Conservation (phyloP, 53 echinoderm and acorn worm species). For the Mesocentrotus franciscanus region DNA sequence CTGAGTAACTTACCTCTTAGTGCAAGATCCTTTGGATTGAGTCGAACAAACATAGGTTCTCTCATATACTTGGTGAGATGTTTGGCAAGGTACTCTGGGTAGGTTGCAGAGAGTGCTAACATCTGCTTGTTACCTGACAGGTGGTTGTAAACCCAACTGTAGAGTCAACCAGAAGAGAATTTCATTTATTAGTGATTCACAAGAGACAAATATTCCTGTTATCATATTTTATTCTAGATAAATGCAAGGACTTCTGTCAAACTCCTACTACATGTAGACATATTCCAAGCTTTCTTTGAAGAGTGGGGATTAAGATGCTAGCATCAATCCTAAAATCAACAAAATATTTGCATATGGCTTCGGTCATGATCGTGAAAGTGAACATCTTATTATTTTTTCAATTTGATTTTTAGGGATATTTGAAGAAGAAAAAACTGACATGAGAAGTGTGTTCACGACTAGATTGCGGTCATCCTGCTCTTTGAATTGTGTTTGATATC, state of each 20-base stretch:
- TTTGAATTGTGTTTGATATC: background rate
- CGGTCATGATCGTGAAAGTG: too few species aligned
- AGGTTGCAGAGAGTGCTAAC: conserved; percentile 96
- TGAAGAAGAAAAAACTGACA: too few species aligned
- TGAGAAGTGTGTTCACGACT: background rate
- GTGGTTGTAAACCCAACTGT: conserved; percentile 92
- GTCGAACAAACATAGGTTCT: conserved; percentile 94
- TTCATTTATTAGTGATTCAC: background rate
- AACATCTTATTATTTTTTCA: too few species aligned
- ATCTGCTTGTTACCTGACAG: conserved; percentile 97
- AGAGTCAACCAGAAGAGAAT: background rate
- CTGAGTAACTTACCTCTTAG: conserved; percentile 77
- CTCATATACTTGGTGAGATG: conserved; percentile 97
- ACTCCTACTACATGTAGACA: background rate
- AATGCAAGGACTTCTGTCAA: background rate
- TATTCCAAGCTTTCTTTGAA: background rate
- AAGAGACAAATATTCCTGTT: background rate
- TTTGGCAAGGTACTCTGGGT: conserved; percentile 94
- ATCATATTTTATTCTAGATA: background rate
- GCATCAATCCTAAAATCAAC: background rate
- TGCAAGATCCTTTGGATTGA: conserved; percentile 87
- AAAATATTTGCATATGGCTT: too few species aligned
- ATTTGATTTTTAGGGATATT: too few species aligned
- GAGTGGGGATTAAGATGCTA: background rate
- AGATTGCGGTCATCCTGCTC: too few species aligned